Evolutionary conservation across 2,113 vertebrate genomes (phyloP).

Genomic region (Prunella himalayana): DNA sequence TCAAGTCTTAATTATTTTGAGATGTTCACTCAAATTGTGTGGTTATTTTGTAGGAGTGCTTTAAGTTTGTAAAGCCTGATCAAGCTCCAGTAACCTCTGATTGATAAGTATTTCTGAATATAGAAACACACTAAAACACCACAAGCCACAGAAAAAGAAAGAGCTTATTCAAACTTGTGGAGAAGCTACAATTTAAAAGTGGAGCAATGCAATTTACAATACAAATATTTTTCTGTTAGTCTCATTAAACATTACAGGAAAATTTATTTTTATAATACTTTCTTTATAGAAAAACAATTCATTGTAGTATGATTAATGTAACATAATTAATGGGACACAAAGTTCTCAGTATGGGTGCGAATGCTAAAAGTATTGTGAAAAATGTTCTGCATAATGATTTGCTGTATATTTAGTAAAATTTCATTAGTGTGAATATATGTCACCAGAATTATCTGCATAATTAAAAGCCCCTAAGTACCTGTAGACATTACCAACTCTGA

Average conservation of each 20-base stretch:
- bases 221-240: neutral
- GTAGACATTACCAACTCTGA: constrained; percentile 16
- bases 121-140: neutral
- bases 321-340: constrained; percentile 30
- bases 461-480: constrained; percentile 19
- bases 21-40: neutral
- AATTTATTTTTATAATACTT: neutral
- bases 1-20: neutral
- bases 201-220: neutral
- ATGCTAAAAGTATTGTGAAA: constrained; percentile 35
- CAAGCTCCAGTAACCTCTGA: neutral
- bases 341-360: neutral
- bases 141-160: neutral
- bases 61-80: neutral
- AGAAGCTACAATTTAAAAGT: constrained; percentile 26
- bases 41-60: neutral
- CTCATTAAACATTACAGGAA: neutral
- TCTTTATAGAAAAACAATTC: neutral
- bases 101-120: neutral
- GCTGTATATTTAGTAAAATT: constrained; percentile 49
- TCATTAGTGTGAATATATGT: constrained; percentile 27
- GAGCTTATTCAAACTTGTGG: neutral
- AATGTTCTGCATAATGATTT: constrained; percentile 7
- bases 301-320: constrained; percentile 24
- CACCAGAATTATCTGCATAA: constrained; percentile 48